A percentile compares a stretch with the other conserved stretches of the same genome.
phyloP scores from a whole-genome alignment of 2,113 vertebrate species.

The Phylloscopus whistleri region DNA sequence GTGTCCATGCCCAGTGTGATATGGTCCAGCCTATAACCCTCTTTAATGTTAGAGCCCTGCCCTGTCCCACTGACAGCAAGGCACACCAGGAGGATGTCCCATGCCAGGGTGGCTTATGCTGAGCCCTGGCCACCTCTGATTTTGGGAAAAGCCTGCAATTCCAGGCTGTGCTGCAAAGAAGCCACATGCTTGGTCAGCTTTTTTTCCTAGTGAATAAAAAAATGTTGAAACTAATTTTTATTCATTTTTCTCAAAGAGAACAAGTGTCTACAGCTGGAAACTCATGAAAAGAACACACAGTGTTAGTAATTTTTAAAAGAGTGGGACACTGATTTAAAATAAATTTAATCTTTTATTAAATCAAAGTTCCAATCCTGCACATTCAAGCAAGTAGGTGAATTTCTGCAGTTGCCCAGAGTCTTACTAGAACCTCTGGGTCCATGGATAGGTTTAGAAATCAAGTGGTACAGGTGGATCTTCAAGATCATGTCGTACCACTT shows the following conservation, averaged over 20 bases:
- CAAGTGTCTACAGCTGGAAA: constrained; percentile 40
- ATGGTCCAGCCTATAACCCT: neutral
- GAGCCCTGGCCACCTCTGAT: neutral
- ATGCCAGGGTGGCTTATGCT: neutral
- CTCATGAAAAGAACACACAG: neutral
- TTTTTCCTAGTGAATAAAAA: neutral
- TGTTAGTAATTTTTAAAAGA: constrained; percentile 1
- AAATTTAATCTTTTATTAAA: neutral
- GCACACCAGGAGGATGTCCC: neutral
- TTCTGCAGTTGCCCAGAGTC: neutral
- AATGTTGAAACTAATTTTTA: neutral
- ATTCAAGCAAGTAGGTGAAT: neutral
- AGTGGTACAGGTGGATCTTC: neutral
- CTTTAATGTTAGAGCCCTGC: neutral
- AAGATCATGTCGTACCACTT: neutral
- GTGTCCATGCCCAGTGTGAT: neutral
- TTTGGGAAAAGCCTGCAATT: neutral
- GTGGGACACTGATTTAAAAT: neutral
- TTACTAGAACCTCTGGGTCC: neutral
- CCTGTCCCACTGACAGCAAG: neutral
- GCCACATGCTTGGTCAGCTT: neutral
- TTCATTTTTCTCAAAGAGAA: constrained; percentile 9
- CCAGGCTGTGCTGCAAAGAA: neutral
- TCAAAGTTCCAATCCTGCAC: neutral
- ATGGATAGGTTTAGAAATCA: neutral